Evolutionary conservation across 1,140 invertebrate genomes (phyloP), one percentile per base, ranked within the genome.

Genomic region (Hesperophylax magnus): DNA sequence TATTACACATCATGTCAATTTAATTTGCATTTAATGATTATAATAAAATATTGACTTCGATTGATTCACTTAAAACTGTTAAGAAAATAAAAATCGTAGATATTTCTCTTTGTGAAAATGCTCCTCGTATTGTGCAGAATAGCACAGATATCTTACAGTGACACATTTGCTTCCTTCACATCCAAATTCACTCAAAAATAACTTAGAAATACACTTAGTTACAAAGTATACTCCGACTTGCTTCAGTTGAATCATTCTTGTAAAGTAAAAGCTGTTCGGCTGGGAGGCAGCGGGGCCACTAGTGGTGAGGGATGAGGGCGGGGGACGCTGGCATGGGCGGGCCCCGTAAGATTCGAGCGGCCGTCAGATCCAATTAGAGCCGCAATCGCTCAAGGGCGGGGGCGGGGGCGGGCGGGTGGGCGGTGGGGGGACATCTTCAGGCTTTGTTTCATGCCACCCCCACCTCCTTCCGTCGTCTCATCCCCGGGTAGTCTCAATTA

Each of bases 321-420:
- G 85, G 31, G 63, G 79, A 76, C 81, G 81, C 76, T 77, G 78
- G 78, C 74, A 82, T 67, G 63, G 78, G 79, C 34, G 80, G 82
- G 80, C 79, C 81, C 63, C 60, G 54, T 87, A 90, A 90, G 89
- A 90, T 88, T 90, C 88, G 89, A 88, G 89, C 88, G 88, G 86
- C 88, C 88, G 89, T 88, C 89, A 87, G 86, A 86, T 86, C 89
- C 89, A 90, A 90, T 90, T 90, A 90, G 88, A 87, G 86, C 86
- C 88, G 88, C 89, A 90, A 90, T 90, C 88, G 87, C 87, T 90
- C 89, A 89, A 86, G 77, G 72, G 47, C 39, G 67, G 27, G 54
- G 54, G 80, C 27, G 69, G 61, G 53, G 60, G 39, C 11, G 67
- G 47, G 53, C 1, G n/a, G 22, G 69, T 58, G 74, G 39, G 67